phyloP scores from a whole-genome alignment of 2,113 vertebrate genomes.

The Chauna torquata region DNA sequence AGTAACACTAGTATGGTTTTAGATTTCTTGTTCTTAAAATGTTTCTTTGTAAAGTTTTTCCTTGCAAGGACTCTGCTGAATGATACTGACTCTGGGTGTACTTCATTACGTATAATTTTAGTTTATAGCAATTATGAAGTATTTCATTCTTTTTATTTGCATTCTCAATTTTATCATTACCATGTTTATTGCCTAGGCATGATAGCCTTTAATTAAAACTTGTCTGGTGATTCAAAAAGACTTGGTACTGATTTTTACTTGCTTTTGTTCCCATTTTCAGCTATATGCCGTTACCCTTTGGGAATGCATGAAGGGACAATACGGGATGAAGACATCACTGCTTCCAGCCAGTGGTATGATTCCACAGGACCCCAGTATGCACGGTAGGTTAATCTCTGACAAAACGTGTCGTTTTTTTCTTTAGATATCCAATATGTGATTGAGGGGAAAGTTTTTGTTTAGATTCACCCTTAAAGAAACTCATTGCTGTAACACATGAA shows the following conservation, averaged over 20 bases:
- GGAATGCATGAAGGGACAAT: constrained; percentile 91
- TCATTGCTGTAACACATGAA: neutral
- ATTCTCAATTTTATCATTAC: neutral
- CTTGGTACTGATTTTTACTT: neutral
- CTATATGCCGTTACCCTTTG: constrained; percentile 85
- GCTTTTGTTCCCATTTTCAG: constrained; percentile 49
- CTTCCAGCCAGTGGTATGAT: constrained; percentile 89
- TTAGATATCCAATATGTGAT: accelerated
- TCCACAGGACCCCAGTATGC: constrained; percentile 88
- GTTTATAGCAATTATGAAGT: neutral
- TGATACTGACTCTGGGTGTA: neutral
- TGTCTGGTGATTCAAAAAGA: neutral
- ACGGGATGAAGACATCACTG: constrained; percentile 85
- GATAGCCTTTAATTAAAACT: neutral
- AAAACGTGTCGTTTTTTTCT: neutral
- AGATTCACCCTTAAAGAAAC: neutral
- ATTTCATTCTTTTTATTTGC: neutral
- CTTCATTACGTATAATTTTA: neutral
- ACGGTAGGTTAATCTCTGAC: constrained; percentile 74
- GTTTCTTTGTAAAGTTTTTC: neutral
- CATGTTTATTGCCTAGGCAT: neutral
- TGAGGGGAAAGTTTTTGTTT: neutral
- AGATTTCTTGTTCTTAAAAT: neutral
- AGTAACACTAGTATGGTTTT: neutral
- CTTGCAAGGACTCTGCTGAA: neutral